These are phyloP conservation scores for Rhipidura dahli DNA, from an alignment of 2,113 vertebrate species.

Conservation along the genomic window DNA sequence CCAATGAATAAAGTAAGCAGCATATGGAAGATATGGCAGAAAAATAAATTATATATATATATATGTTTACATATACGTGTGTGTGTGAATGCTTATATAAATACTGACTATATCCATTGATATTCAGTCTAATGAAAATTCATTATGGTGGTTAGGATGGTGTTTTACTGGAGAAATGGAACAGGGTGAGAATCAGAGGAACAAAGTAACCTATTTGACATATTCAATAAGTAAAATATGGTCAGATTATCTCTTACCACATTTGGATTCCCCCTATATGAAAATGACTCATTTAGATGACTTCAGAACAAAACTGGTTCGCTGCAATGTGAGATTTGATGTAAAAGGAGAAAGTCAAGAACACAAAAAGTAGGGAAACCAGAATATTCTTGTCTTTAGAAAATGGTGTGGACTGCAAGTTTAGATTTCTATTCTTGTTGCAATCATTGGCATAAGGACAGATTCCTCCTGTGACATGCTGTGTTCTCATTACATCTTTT, in stretches of 20 bases:
- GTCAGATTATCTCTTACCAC: background rate
- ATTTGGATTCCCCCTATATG: background rate
- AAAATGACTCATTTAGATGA: background rate
- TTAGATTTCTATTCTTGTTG: background rate
- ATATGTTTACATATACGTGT: background rate
- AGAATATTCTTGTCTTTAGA: background rate
- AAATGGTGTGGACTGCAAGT: background rate
- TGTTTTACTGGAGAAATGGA: background rate
- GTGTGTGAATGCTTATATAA: background rate
- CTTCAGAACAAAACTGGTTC: background rate
- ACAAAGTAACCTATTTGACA: background rate
- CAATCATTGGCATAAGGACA: background rate
- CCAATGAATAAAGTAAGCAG: background rate
- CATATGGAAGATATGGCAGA: background rate
- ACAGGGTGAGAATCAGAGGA: background rate
- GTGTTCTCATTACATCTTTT: constrained; percentile 5
- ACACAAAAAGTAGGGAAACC: background rate
- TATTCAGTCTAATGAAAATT: background rate
- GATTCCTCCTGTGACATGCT: background rate
- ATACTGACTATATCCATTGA: background rate
- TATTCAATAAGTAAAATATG: background rate
- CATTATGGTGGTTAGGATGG: background rate
- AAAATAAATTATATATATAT: background rate
- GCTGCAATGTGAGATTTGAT: background rate
- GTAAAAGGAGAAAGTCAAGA: background rate